A percentile compares a stretch with the other conserved stretches of the same genome.
These are phyloP conservation scores for Tragelaphus buxtoni DNA, from an alignment of 2,113 vertebrate genomes.

Conservation along the genomic window DNA sequence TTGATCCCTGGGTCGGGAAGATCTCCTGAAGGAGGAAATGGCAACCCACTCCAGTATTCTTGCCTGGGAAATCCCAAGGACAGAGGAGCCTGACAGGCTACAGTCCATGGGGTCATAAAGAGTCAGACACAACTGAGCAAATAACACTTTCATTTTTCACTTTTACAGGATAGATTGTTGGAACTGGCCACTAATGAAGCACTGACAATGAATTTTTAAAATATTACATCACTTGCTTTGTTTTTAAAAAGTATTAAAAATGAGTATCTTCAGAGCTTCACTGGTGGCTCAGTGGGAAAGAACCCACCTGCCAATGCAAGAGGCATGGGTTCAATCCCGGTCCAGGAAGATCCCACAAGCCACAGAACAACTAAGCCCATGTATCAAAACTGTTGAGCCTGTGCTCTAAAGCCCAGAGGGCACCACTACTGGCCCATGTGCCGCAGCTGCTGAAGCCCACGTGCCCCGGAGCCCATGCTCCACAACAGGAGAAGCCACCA, in stretches of 20 bases:
- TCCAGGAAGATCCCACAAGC: background rate
- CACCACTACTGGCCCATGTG: background rate
- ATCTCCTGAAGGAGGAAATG: background rate
- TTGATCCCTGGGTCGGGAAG: background rate
- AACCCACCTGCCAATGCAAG: background rate
- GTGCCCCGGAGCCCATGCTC: fast-evolving
- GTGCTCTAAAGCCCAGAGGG: background rate
- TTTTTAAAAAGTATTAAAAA: background rate
- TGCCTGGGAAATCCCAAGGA: background rate
- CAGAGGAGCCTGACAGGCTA: background rate
- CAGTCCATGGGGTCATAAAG: background rate
- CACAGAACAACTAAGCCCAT: background rate
- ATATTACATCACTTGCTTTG: background rate
- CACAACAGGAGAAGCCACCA: background rate
- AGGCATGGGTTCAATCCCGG: background rate
- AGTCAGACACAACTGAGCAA: background rate
- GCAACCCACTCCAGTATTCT: background rate
- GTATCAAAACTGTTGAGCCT: background rate
- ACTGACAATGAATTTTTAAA: background rate
- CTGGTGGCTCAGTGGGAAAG: background rate
- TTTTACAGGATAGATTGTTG: background rate
- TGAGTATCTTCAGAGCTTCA: background rate
- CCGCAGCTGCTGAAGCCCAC: background rate
- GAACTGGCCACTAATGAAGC: background rate
- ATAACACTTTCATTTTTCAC: background rate